Base-by-base conservation (phyloP, 2,113 vertebrate species). In the Chauna torquata region DNA sequence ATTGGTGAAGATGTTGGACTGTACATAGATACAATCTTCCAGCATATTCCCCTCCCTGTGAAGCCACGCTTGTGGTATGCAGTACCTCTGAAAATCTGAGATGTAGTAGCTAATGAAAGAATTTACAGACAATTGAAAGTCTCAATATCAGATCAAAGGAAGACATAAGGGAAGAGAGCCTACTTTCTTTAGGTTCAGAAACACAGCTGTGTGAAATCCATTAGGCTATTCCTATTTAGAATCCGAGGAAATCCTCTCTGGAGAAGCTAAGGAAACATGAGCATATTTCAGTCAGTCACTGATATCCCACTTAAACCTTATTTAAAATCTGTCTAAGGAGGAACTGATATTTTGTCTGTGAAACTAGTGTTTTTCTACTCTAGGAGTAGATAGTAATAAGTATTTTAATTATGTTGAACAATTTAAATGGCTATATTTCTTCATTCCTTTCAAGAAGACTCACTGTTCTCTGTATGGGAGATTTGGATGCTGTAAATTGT, bases 221-320 rank as follows among this genome's bases (percentile, higher is more conserved):
- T 87, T 79, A 82, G 77, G 62, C n/a, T 82, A 18, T 83, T 79
- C 25, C 49, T 89, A 24, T 81, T 89, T 85, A 72, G 65, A 95
- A 49, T 84, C 57, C 68, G 55, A 91, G 57, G 65, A 92, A 96
- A 75, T 82, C 52, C 61, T 89, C 72, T 95, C 83, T 85, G 81
- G 78, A 94, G 70, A 68, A 94, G 76, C 76, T 84, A 64, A 86
- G 65, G 83, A 84, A 95, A 84, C 52, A 45, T 27, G 30, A 95
- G 38, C 27, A 7, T 74, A 86, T 91, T 92, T 96, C 72, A 89
- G 89, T 75, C 64, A 75, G 57, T 85, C 86, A 91, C 12, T 65
- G 89, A 86, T 89, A 88, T 88, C 61, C 38, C 44, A 79, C 69
- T 95, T 87, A 91, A 96, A 58, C 57, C 65, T 95, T 82, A 85